These are phyloP conservation scores for Tetraneura akinire DNA, from an alignment of 1,140 invertebrate genomes.

Conservation along the genomic window DNA sequence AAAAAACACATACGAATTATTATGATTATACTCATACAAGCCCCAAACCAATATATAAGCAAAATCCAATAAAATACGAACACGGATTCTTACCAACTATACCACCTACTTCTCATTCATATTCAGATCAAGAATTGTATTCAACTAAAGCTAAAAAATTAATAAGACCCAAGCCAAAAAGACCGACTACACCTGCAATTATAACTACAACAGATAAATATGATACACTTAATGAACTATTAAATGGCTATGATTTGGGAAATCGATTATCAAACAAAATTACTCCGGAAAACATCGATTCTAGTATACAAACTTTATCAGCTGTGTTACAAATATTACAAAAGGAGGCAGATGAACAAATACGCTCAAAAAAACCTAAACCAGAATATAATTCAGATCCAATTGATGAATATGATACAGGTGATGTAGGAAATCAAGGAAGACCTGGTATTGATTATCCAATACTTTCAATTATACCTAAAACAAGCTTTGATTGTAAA, in stretches of 20 bases:
- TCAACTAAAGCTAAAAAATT: constrained; percentile 36
- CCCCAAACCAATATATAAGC: not conserved
- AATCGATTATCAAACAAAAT: constrained; percentile 74
- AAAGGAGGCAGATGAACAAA: constrained; percentile 49
- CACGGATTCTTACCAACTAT: constrained; percentile 28
- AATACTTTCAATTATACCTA: constrained; percentile 72
- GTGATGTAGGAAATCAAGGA: constrained; percentile 72
- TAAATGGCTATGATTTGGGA: constrained; percentile 70
- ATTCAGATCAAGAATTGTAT: not conserved
- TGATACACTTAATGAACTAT: constrained; percentile 56
- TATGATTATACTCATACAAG: constrained; percentile 11
- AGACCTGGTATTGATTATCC: constrained; percentile 82
- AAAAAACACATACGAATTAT: constrained; percentile 4
- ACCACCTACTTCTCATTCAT: not conserved
- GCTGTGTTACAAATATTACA: constrained; percentile 62
- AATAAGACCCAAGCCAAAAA: constrained; percentile 34
- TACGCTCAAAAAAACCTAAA: constrained; percentile 25
- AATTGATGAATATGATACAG: constrained; percentile 47
- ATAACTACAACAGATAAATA: constrained; percentile 44
- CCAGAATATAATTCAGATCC: constrained; percentile 16
- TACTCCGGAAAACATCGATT: constrained; percentile 74
- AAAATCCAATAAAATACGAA: constrained; percentile 7
- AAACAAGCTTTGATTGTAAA: constrained; percentile 79
- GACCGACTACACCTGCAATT: constrained; percentile 15
- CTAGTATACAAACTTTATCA: constrained; percentile 74